phyloP scores from a whole-genome alignment of 2,113 vertebrate genomes.

The Chloropsis cyanopogon region DNA sequence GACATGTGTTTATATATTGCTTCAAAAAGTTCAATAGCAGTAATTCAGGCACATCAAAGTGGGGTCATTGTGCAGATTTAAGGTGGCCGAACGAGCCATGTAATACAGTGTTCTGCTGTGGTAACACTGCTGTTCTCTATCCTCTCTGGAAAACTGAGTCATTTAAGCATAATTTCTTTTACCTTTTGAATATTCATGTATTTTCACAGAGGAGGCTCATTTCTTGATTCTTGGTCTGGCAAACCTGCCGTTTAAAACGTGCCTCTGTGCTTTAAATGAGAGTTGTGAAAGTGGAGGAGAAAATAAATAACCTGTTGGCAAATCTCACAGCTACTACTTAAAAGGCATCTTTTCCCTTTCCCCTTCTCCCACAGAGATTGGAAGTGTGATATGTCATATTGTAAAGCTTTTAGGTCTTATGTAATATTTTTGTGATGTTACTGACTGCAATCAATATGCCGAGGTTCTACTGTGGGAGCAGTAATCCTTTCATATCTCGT shows the following conservation, averaged over 20 bases:
- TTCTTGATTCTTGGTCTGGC: background rate
- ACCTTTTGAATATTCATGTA: background rate
- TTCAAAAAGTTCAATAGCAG: background rate
- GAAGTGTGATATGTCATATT: accelerated
- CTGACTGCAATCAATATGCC: background rate
- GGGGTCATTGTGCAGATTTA: background rate
- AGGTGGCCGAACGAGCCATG: accelerated
- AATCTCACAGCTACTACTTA: background rate
- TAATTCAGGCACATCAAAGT: background rate
- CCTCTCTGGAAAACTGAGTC: background rate
- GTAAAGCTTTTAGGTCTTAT: accelerated
- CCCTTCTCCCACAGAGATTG: background rate
- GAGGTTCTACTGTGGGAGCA: background rate
- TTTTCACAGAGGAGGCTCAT: background rate
- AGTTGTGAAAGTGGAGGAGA: background rate
- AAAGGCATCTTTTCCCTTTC: background rate
- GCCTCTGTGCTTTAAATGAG: background rate
- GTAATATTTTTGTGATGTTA: background rate
- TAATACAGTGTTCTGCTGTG: background rate
- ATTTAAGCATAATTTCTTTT: background rate
- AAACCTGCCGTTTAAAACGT: background rate
- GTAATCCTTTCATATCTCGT: background rate
- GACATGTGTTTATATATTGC: accelerated
- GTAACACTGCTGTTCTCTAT: background rate
- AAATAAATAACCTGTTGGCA: background rate